phyloP scores from a whole-genome alignment of 2,888 invertebrate genomes.

The Cepaea hortensis region DNA sequence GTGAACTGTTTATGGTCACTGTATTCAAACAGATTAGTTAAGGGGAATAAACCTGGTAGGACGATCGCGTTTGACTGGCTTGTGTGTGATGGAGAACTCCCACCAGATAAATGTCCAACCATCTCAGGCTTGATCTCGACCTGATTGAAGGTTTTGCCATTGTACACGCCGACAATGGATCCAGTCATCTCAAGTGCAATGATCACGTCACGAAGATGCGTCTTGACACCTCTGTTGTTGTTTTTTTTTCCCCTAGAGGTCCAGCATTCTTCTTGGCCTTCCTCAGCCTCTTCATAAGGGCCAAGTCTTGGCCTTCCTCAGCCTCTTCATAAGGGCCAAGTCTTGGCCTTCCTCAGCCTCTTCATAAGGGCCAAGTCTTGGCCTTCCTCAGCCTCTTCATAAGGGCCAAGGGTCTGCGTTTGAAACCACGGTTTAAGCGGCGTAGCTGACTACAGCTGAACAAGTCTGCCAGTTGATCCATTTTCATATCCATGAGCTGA shows the following conservation, averaged over 20 bases:
- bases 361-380: slow-evolving; percentile 91
- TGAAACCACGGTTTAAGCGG: slow-evolving; percentile 94
- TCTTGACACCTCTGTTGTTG: no score
- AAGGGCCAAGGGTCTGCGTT: slow-evolving; percentile 93
- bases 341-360: slow-evolving; percentile 95
- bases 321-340: slow-evolving; percentile 95
- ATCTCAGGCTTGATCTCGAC: no score
- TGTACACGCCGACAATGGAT: no score
- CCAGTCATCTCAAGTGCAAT: no score
- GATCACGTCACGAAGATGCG: no score
- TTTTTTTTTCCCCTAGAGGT: slow-evolving; percentile 88
- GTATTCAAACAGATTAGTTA: no score
- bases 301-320: slow-evolving; percentile 97
- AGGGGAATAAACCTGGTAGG: no score
- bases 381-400: slow-evolving; percentile 95
- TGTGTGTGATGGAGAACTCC: no score
- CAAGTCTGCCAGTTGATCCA: slow-evolving; percentile 94
- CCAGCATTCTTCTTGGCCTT: slow-evolving; percentile 86
- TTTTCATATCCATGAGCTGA: slow-evolving; percentile 96
- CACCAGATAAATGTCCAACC: no score
- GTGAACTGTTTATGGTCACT: no score
- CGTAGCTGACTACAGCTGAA: slow-evolving; percentile 93
- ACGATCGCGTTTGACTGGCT: no score
- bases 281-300: slow-evolving; percentile 94
- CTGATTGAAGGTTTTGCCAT: no score